Conservation (phyloP, 1,140 invertebrate genomes). For the Drosophila sechellia region DNA sequence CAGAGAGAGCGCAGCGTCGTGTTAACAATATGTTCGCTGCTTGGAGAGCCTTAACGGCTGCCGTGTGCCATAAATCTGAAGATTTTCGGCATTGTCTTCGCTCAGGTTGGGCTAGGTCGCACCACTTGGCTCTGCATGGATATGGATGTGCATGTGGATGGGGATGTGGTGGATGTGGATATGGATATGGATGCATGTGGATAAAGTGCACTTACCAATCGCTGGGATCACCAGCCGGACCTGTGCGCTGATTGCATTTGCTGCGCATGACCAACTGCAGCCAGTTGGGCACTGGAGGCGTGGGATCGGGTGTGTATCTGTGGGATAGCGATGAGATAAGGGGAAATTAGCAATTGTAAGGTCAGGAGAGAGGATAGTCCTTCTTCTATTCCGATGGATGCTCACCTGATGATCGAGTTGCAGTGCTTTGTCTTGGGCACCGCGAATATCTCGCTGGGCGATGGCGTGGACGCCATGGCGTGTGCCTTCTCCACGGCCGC, state of each 20-base stretch:
- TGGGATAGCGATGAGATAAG: neutral
- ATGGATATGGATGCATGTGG: constrained; percentile 13
- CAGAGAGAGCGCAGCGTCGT: constrained; percentile 34
- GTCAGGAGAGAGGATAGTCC: neutral
- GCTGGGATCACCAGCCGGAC: constrained; percentile 39
- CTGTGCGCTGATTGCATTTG: constrained; percentile 71
- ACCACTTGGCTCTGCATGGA: constrained; percentile 5
- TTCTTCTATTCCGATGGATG: neutral
- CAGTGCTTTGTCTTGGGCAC: constrained; percentile 68
- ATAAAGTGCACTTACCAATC: constrained; percentile 66
- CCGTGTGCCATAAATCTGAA: constrained; percentile 76
- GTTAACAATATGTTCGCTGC: constrained; percentile 69
- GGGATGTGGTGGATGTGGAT: constrained; percentile 7
- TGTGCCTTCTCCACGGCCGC: constrained; percentile 63
- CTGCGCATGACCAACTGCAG: constrained; percentile 83
- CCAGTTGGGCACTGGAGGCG: constrained; percentile 80
- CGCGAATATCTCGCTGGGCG: constrained; percentile 65
- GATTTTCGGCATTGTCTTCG: constrained; percentile 51
- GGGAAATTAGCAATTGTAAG: neutral
- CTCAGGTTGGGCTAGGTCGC: constrained; percentile 27
- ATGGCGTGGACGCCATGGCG: constrained; percentile 26
- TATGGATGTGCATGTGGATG: constrained; percentile 1
- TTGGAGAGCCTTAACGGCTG: constrained; percentile 61
- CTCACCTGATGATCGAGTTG: constrained; percentile 77
- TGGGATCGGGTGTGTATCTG: constrained; percentile 79